Base-by-base conservation (phyloP, 2,797 vertebrate genomes). In the Dromococcyx pavoninus region DNA sequence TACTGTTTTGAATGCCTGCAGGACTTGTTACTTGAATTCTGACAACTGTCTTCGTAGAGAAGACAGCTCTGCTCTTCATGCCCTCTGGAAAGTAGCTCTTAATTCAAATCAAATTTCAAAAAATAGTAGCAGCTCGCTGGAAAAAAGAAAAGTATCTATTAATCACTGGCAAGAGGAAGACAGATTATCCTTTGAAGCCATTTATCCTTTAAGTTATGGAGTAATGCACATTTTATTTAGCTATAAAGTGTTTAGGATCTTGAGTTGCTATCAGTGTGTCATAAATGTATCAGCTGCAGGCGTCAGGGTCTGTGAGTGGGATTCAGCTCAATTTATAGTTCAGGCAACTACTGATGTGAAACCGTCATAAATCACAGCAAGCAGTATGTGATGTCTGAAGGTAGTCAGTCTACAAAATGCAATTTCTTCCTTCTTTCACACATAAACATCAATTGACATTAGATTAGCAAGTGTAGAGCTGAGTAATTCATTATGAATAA, bases 401-500 rank as follows among this genome's bases (percentile, higher is more conserved):
- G 16, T 44, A 69, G 37, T 41, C 81, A 46, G 61, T 48, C 75
- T 86, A 35, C 41, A n/a, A 62, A 81, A 32, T 39, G 70, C 60
- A 60, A 22, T 46, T 86, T 78, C 75, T 74, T 89, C 61, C 28
- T 94, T 51, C 39, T 81, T 87, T 89, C 82, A 66, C 70, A 75
- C 66, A 11, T 44, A 53, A 93, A 66, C 73, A 73, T 44, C 81
- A 46, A 60, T 46, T 95, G 93, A 67, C 51, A 43, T 54, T 33
- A 37, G 37, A 89, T 93, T 89, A 93, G 73, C 79, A 32, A 82
- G 32, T 12, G 33, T 54, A 43, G 64, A 80, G 60, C 74, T 39
- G 50, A 86, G 66, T 75, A 61, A 89, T 90, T 91, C 66, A 51
- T 66, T 86, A 70, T 35, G 62, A 92, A 78, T 66, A 91, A 81